Evolutionary conservation across 2,797 vertebrate species (phyloP).

Genomic region (Pseudochaenichthys georgianus): DNA sequence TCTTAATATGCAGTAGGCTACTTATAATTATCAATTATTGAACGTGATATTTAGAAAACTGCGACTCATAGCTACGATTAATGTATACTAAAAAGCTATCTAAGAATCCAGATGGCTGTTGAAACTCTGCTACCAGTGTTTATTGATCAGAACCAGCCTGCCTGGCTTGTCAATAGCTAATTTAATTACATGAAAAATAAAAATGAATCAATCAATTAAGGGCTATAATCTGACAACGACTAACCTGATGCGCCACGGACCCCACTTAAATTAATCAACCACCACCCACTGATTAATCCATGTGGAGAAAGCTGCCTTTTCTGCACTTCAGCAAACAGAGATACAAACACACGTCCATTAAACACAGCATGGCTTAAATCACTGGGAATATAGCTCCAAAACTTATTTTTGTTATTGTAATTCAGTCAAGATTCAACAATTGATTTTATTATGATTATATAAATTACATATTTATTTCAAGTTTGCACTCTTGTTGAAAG

Average conservation of each 20-base stretch:
- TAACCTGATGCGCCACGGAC: conserved; percentile 62
- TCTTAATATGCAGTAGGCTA: neutral
- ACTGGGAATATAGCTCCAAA: neutral
- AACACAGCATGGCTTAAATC: neutral
- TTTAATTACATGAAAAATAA: conserved; percentile 78
- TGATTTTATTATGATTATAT: conserved; percentile 1
- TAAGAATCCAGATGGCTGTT: conserved; percentile 30
- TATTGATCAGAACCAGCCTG: conserved; percentile 70
- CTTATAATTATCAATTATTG: neutral
- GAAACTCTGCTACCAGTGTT: conserved; percentile 56
- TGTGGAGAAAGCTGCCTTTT: conserved; percentile 39
- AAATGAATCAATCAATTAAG: conserved; percentile 79
- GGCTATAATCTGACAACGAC: conserved; percentile 75
- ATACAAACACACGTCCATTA: neutral
- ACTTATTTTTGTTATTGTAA: neutral
- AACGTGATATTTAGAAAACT: neutral
- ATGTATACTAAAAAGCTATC: neutral
- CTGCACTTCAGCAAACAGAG: conserved; percentile 21
- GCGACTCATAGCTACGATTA: neutral
- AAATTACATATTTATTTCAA: neutral
- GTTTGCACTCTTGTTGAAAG: conserved; percentile 18
- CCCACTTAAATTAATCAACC: conserved; percentile 71
- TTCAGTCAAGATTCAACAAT: neutral
- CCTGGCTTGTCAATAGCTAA: conserved; percentile 73
- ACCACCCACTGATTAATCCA: conserved; percentile 59